Evolutionary conservation across 2,113 vertebrate genomes (phyloP).

Genomic region (Apteryx mantelli): DNA sequence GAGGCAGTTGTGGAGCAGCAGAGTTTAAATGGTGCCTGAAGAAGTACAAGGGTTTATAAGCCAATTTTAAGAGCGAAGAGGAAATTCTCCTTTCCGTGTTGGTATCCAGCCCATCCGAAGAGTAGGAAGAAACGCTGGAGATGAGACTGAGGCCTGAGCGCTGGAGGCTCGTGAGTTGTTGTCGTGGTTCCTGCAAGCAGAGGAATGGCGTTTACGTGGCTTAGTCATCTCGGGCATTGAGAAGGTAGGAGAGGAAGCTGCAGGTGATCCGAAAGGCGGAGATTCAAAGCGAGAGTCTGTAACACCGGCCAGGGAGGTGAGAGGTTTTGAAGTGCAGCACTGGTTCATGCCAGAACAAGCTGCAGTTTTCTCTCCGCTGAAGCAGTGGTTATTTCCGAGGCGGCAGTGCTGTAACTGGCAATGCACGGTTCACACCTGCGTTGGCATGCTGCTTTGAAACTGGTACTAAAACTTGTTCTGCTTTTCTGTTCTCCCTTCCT

Average conservation of each 20-base stretch:
- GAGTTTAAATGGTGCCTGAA: not conserved
- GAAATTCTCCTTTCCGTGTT: not conserved
- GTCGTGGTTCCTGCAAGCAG: not conserved
- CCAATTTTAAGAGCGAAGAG: not conserved
- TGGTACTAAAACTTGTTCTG: not conserved
- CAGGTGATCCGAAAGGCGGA: not conserved
- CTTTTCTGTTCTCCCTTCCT: not conserved
- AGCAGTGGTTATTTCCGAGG: not conserved
- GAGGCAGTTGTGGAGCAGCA: not conserved
- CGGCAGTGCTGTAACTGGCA: not conserved
- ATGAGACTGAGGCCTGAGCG: not conserved
- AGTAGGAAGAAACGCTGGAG: not conserved
- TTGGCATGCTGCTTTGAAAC: not conserved
- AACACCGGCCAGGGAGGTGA: rapidly evolving
- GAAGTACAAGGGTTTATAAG: not conserved
- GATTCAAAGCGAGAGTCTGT: not conserved
- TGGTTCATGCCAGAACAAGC: not conserved
- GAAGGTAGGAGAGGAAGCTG: not conserved
- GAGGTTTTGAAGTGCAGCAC: not conserved
- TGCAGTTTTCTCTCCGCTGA: not conserved
- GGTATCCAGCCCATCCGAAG: not conserved
- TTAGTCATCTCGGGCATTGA: not conserved
- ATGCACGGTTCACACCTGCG: rapidly evolving
- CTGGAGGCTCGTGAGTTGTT: not conserved
- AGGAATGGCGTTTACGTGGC: rapidly evolving